A percentile compares a stretch with the other conserved stretches of the same genome.
These are phyloP conservation scores for Thripadectes ignobilis DNA, from an alignment of 2,797 vertebrate species.

Conservation along the genomic window DNA sequence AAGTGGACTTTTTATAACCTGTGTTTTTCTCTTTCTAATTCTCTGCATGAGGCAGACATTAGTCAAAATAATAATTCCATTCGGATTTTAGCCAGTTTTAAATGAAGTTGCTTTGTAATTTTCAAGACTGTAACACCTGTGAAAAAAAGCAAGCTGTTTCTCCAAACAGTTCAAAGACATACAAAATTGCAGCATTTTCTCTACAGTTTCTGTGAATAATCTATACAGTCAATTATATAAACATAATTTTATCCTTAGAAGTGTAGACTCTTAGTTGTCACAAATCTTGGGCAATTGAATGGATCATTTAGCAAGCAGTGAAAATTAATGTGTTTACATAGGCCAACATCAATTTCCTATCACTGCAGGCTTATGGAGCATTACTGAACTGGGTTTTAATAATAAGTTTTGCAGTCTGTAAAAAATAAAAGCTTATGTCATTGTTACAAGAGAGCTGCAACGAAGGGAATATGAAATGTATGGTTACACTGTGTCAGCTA, in stretches of 20 bases:
- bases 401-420: background rate
- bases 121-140: background rate
- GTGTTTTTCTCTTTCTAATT: background rate
- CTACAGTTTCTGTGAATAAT: background rate
- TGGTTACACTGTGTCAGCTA: background rate
- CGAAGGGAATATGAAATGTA: background rate
- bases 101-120: background rate
- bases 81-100: background rate
- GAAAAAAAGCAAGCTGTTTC: slow-evolving; percentile 4
- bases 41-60: background rate
- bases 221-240: background rate
- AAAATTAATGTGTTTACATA: slow-evolving; percentile 29
- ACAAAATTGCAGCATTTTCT: background rate
- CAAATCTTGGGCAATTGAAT: background rate
- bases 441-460: background rate
- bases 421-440: background rate
- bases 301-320: background rate
- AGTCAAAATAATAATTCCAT: slow-evolving; percentile 34
- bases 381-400: background rate
- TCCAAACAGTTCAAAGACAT: background rate
- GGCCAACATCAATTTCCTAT: background rate
- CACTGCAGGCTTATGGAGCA: background rate
- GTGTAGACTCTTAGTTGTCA: background rate
- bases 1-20: background rate
- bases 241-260: background rate